Percentiles rank a stretch among this genome's conserved stretches.
Conservation (phyloP, 2,797 vertebrate species). For the Gallinago nigripennis region DNA sequence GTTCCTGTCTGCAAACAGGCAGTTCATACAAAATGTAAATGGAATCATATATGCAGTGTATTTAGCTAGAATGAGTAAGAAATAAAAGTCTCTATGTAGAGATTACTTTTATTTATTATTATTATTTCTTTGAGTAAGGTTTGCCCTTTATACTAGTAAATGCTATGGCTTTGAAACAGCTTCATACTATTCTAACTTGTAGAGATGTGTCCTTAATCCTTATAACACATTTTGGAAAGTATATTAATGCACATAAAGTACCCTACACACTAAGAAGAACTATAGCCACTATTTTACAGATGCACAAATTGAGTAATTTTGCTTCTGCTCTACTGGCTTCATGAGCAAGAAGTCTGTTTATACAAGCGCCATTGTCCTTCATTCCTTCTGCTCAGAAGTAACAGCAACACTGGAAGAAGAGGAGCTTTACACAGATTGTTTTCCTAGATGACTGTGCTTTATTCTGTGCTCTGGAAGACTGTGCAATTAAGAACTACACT, state of each 20-base stretch:
- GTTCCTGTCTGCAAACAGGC: background rate
- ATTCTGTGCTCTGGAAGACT: background rate
- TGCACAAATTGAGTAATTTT: background rate
- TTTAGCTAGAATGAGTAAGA: background rate
- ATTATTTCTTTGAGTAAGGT: background rate
- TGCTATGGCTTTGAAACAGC: background rate
- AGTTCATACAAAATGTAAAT: constrained; percentile 1
- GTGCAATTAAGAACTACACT: background rate
- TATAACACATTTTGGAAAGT: background rate
- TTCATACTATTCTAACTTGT: background rate
- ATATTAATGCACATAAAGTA: background rate
- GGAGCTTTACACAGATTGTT: background rate
- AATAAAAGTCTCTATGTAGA: background rate
- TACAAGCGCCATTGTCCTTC: background rate
- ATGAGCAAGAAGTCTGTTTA: background rate
- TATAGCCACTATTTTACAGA: background rate
- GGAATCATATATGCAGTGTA: background rate
- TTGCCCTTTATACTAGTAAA: background rate
- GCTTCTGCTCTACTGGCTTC: background rate
- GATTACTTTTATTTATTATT: background rate
- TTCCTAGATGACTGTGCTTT: background rate
- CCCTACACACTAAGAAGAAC: background rate
- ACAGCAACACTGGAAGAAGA: background rate
- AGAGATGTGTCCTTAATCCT: background rate
- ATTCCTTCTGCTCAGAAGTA: background rate